These are phyloP conservation scores for Notiomystis cincta DNA, from an alignment of 2,113 vertebrate genomes.

Conservation along the genomic window DNA sequence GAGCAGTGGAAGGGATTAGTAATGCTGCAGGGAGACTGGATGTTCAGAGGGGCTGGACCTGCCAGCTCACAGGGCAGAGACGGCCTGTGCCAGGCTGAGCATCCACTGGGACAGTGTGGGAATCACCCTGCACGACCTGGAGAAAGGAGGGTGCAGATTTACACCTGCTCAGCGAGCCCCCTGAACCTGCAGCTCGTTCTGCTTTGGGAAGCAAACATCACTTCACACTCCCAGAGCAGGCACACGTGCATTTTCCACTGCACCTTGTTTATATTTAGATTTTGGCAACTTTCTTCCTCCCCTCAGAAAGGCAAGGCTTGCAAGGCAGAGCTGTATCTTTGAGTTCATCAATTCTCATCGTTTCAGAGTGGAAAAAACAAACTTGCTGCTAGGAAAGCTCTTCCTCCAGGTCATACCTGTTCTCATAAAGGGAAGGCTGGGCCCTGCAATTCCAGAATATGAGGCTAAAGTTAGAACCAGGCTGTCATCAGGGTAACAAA, in stretches of 20 bases:
- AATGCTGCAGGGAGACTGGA: neutral
- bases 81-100: neutral
- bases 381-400: neutral
- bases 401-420: neutral
- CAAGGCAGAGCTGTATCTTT: neutral
- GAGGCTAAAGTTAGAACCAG: slow-evolving; percentile 20
- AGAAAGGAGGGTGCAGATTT: too few relatives aligned
- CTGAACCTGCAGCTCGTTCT: neutral
- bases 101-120: neutral
- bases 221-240: neutral
- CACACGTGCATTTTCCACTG: neutral
- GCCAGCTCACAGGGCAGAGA: neutral
- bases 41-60: neutral
- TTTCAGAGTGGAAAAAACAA: neutral
- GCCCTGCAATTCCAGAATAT: neutral
- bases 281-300: neutral
- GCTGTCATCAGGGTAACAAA: neutral
- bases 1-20: neutral
- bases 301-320: neutral
- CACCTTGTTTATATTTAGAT: neutral
- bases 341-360: neutral
- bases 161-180: too few relatives aligned
- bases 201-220: neutral
- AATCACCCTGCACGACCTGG: neutral
- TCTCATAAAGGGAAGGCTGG: neutral